Evolutionary conservation across 2,797 vertebrate species (phyloP).

Genomic region (Mormyrops attenuatus): DNA sequence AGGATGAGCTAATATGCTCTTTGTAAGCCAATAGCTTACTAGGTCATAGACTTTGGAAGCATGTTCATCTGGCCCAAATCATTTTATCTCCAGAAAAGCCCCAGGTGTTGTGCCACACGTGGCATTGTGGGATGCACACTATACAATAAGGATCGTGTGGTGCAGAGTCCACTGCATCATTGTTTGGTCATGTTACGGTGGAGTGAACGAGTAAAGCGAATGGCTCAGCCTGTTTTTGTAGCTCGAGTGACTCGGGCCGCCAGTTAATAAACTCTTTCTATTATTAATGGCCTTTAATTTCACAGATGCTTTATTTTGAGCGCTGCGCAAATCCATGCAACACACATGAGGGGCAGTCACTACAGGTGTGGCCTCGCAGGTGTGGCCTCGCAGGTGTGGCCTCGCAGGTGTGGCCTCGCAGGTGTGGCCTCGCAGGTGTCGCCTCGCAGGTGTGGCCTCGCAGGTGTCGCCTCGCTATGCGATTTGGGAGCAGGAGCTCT

Average conservation of each 20-base stretch:
- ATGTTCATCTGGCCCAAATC: background rate
- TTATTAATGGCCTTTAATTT: constrained; percentile 57
- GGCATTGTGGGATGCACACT: background rate
- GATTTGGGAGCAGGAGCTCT: background rate
- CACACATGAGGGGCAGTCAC: background rate
- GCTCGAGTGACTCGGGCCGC: background rate
- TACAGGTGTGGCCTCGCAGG: background rate
- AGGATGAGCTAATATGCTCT: background rate
- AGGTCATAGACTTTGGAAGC: background rate
- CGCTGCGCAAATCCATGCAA: constrained; percentile 13
- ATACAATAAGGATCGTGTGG: background rate
- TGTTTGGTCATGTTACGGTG: background rate
- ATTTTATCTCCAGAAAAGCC: background rate
- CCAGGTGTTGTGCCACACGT: background rate
- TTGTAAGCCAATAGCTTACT: background rate
- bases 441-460: background rate
- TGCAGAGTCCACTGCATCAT: background rate
- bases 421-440: background rate
- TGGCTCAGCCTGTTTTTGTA: background rate
- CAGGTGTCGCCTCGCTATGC: background rate
- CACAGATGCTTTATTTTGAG: constrained; percentile 29
- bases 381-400: too few species aligned
- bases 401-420: background rate
- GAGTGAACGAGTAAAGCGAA: background rate
- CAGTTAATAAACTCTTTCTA: constrained; percentile 51